Evolutionary conservation across 2,888 invertebrate species (phyloP), one percentile per base, ranked within the genome.

Genomic region (Lottia scabra): DNA sequence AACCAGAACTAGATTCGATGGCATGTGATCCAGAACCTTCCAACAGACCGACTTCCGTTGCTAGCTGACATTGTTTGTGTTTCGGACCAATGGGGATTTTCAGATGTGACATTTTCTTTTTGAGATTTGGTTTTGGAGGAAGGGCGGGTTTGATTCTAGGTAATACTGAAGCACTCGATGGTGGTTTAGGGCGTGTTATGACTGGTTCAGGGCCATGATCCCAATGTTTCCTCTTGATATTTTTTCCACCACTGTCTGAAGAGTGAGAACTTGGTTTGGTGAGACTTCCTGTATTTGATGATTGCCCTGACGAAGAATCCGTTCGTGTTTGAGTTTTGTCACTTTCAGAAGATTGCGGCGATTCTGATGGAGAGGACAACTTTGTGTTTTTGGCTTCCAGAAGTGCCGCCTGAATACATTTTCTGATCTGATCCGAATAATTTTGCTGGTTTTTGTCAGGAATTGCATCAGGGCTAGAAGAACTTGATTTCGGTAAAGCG

Each of bases 1-100:
- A 86, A 0, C 85, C 85, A 23, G 86, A 85, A 72, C 85, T 86
- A 1, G 86, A 85, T 68, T 84, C 85, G 5, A 78, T 77, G 2
- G 79, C 68, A 23, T 73, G 72, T 13, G 78, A 77, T n/a, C 78
- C 78, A 64, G 79, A 78, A 3, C 27, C 67, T 6, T 65, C 73
- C 45, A 68, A 65, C 15, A 66, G 69, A 10, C 30, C 67, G 2
- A 66, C 26, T 0, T 69, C 46, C 15, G 71, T 66, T 38, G 71
- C 48, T 2, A 75, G 73, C 13, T 80, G 75, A 2, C 80, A 77
- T 19, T 80, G 78, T 30, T 76, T 80, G 8, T 79, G 77, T 65
- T 79, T 83, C 1, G 74, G 77, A 64, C 71, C 64, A 16, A 71
- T 70, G 43, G 68, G 38, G 30, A 71, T 45, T 23, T 78, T 77